Base-by-base conservation (phyloP, 2,888 invertebrate species). In the Matsumyia berberina region DNA sequence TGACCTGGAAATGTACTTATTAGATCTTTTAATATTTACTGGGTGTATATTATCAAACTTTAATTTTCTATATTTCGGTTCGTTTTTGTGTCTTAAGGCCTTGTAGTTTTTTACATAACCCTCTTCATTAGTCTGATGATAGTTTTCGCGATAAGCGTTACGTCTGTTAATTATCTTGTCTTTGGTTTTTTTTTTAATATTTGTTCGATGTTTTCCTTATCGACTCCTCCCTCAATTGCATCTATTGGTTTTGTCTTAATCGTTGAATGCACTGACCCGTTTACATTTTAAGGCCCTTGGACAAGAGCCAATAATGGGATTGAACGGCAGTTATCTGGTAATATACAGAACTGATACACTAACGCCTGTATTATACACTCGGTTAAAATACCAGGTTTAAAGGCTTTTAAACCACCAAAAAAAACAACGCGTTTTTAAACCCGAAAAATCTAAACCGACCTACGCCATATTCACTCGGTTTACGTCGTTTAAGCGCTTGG, bases 11-110 rank as follows among this genome's bases (percentile, higher is more conserved):
- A 17, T 44, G n/a, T n/a, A n/a, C n/a, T 17, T 44, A 17, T 12
- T n/a, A 44, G 44, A n/a, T 44, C 15, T 44, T n/a, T 44, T 24
- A 24, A 44, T 44, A 9, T 17, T 44, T 44, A 17, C 7, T 44
- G 17, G 17, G 17, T 46, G 19, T 29, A 29, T 51, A 12, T 51
- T 29, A 29, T 29, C n/a, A 29, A 29, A 51, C 24, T 24, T 24
- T 24, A 24, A 24, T 24, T 85, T 81, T 19, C 53, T 78, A 24
- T 78, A 81, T 44, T 57, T 70, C n/a, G 80, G 86, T 78, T 74
- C 57, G 17, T 83, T 29, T 66, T 58, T 74, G 9, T 74, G 64
- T 39, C 64, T 42, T 17, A 55, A 5, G 35, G 64, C 24, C 4
- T 24, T 24, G 24, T 24, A 24, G 24, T 24, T 24, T 24, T 24